phyloP scores from a whole-genome alignment of 1,140 invertebrate genomes.

The Trichogramma pretiosum region DNA sequence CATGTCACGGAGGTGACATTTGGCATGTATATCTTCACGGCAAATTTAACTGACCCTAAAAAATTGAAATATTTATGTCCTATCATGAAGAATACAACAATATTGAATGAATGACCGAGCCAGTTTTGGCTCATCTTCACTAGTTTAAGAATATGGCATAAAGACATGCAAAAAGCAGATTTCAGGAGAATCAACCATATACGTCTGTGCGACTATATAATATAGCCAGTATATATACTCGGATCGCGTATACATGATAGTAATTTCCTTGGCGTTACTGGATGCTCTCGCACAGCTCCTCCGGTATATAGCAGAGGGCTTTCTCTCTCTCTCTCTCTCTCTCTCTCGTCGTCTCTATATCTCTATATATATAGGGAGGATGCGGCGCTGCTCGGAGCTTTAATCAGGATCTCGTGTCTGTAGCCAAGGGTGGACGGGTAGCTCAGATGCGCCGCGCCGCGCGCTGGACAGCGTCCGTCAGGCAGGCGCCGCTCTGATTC shows the following conservation, averaged over 20 bases:
- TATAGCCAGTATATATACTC: background rate
- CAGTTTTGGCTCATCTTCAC: constrained; percentile 31
- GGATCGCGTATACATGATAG: too few species aligned
- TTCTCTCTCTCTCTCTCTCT: constrained; percentile 3
- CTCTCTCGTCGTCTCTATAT: constrained; percentile 7
- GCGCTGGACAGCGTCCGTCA: constrained; percentile 23
- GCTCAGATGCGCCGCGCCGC: too few species aligned
- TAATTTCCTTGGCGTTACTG: too few species aligned
- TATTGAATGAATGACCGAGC: constrained; percentile 1
- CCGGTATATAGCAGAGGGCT: background rate
- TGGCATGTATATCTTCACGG: background rate
- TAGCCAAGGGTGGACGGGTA: background rate
- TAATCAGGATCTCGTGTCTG: constrained; percentile 35
- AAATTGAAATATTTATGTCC: background rate
- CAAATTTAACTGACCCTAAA: background rate
- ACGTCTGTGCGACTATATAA: background rate
- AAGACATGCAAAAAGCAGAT: background rate
- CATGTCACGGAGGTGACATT: too few species aligned
- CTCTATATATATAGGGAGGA: background rate
- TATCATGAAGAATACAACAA: background rate
- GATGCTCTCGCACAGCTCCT: too few species aligned
- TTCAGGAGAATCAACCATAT: background rate
- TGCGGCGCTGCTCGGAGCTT: constrained; percentile 27
- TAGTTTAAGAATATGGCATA: constrained; percentile 36
- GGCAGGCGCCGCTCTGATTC: constrained; percentile 30